Conservation (phyloP, 2,888 invertebrate species). For the Heteropelma amictum region DNA sequence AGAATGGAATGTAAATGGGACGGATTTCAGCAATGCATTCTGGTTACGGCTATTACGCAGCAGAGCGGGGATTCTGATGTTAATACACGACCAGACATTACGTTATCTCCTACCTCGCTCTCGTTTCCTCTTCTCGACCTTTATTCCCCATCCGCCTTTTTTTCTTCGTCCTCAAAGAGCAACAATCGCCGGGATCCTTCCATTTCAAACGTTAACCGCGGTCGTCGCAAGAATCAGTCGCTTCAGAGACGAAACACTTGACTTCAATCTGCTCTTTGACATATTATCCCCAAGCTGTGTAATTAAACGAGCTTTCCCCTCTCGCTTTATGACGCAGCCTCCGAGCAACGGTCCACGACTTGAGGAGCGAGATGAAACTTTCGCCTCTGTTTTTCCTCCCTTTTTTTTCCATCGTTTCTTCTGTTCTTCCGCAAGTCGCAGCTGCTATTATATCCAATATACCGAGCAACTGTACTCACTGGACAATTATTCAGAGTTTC, state of each 20-base stretch:
- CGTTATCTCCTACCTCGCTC: constrained; percentile 65
- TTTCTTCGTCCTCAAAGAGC: not conserved
- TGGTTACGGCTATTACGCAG: constrained; percentile 54
- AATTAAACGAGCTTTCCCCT: constrained; percentile 54
- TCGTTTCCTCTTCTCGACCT: constrained; percentile 1
- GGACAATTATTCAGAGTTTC: too few relatives aligned
- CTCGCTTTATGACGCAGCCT: too few relatives aligned
- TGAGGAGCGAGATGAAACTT: too few relatives aligned
- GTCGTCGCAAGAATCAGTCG: constrained; percentile 54
- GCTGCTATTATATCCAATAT: too few relatives aligned
- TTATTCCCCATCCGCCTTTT: constrained; percentile 17
- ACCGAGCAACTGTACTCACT: too few relatives aligned
- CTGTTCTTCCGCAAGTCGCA: too few relatives aligned
- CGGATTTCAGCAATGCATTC: constrained; percentile 39
- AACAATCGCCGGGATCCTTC: constrained; percentile 32
- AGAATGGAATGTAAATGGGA: constrained; percentile 4
- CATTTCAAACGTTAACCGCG: constrained; percentile 37
- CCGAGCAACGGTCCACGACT: too few relatives aligned
- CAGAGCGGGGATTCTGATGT: constrained; percentile 54
- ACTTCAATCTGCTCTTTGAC: constrained; percentile 66
- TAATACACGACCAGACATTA: constrained; percentile 72
- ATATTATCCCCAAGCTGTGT: constrained; percentile 58
- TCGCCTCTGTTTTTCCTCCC: too few relatives aligned
- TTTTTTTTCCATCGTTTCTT: too few relatives aligned
- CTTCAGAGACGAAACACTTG: constrained; percentile 66